Evolutionary conservation across 2,113 vertebrate genomes (phyloP).

Genomic region (Bambusicola thoracicus): DNA sequence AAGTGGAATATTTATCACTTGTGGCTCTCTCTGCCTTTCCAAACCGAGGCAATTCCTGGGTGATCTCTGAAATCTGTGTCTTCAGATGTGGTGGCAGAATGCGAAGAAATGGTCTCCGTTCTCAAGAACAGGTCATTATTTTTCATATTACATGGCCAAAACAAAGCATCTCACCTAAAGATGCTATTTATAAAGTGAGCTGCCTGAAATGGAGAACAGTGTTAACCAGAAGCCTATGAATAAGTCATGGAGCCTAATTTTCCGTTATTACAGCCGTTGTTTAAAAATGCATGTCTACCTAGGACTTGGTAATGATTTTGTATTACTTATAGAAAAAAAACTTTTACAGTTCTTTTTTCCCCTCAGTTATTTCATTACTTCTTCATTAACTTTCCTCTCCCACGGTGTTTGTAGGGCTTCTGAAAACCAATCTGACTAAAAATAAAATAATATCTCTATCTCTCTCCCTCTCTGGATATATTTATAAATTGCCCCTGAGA

Average conservation of each 20-base stretch:
- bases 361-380: slow-evolving; percentile 59
- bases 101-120: neutral
- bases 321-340: slow-evolving; percentile 80
- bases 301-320: slow-evolving; percentile 76
- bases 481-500: slow-evolving; percentile 8
- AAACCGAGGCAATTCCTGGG: neutral
- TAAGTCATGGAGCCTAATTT: slow-evolving; percentile 83
- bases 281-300: slow-evolving; percentile 82
- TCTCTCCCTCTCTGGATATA: neutral
- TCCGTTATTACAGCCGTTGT: slow-evolving; percentile 79
- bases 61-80: neutral
- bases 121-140: neutral
- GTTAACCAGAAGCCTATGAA: slow-evolving; percentile 81
- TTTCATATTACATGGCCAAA: slow-evolving; percentile 4
- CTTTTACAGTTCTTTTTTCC: slow-evolving; percentile 30
- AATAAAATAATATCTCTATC: neutral
- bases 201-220: slow-evolving; percentile 60
- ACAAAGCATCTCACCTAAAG: slow-evolving; percentile 51
- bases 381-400: slow-evolving; percentile 55
- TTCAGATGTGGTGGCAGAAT: neutral
- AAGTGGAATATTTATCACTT: slow-evolving; percentile 7
- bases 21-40: neutral
- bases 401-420: neutral
- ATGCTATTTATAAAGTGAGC: slow-evolving; percentile 72
- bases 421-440: neutral